Evolutionary conservation across 1,140 invertebrate species (phyloP), one percentile per base, ranked within the genome.

Genomic region (Apocrypta bakeri): DNA sequence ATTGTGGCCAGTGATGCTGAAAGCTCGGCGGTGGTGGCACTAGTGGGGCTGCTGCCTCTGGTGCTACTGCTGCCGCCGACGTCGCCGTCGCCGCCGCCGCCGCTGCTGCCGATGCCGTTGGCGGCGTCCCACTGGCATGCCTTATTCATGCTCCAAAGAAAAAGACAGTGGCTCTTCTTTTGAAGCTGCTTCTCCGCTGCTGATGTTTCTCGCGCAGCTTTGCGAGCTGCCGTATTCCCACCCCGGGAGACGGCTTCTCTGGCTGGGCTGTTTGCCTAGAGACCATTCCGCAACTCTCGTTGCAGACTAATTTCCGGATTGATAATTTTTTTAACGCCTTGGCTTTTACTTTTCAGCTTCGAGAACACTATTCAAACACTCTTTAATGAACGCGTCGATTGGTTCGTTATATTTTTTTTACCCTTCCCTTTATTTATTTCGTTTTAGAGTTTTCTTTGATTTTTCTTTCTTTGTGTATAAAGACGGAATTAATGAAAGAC

Each of bases 221-320:
- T 61, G 76, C 77, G 82, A 77, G 84, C 25, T 9, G 81, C 81
- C 77, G 71, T n/a, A 56, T 56, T 56, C 48, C 48, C 48, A 56
- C 48, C 48, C 17, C 48, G 48, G 17, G 17, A 56, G 48, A 56
- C 48, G 17, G 48, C 48, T 56, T 7, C 17, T 56, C 48, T 17
- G 42, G 48, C 48, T 56, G 17, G 48, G n/a, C 21, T 56, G 14
- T 56, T 56, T 56, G 17, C 48, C 48, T 1, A 56, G 48, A 21
- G 17, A n/a, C 48, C n/a, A 21, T 21, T 37, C 3, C 33, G 33
- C 27, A 24, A 33, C 29, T 33, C 31, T 73, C 37, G n/a, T 9
- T 40, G 2, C 71, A 17, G 37, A 73, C 71, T 48, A 73, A 73
- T 73, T 42, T 73, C 71, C 71, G 9, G n/a, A 48, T 48, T 40